Base-by-base conservation (phyloP, 2,888 invertebrate genomes). In the Prosapia bicincta region DNA sequence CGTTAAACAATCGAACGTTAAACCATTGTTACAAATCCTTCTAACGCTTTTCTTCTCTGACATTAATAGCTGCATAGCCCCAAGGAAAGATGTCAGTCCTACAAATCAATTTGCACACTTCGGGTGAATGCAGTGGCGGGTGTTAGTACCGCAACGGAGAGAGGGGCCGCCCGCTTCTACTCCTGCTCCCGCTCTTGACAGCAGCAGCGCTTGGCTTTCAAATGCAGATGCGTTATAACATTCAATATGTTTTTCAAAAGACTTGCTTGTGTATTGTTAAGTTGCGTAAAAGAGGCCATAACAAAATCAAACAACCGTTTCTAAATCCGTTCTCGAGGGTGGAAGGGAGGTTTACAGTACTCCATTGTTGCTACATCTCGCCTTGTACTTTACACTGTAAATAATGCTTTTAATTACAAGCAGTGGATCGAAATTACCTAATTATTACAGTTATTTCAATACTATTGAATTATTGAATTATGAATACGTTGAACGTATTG, bases 161-260 rank as follows among this genome's bases (percentile, higher is more conserved):
- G 23, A 28, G 69, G 28, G n/a, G 69, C 10, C 10, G 3, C 20
- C 26, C 24, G 10, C 26, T 26, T n/a, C n/a, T 9, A 30, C 30
- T 9, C 30, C 38, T 7, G 20, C 54, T 20, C 54, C 20, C 54
- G 54, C 20, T 20, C 54, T 20, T 69, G 69, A 69, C 69, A 69
- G 69, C 26, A 69, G 69, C 28, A 69, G 30, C 69, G 69, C 30
- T 69, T 30, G n/a, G 69, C 69, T 69, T 77, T 77, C 75, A 77
- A 75, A 77, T 77, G 77, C 77, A 77, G 77, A 77, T 77, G 75
- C 77, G 77, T 77, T 77, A 77, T 77, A 75, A 77, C 77, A 75
- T 77, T 77, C 77, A 77, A 77, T 77, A 77, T 75, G 77, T 75
- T 72, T 70, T 72, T 69, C 70, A 69, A 73, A 73, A 73, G 66